A percentile compares a stretch with the other conserved stretches of the same genome.
Evolutionary conservation across 2,797 vertebrate genomes (phyloP).

Genomic region (Acanthurus leucopareius): DNA sequence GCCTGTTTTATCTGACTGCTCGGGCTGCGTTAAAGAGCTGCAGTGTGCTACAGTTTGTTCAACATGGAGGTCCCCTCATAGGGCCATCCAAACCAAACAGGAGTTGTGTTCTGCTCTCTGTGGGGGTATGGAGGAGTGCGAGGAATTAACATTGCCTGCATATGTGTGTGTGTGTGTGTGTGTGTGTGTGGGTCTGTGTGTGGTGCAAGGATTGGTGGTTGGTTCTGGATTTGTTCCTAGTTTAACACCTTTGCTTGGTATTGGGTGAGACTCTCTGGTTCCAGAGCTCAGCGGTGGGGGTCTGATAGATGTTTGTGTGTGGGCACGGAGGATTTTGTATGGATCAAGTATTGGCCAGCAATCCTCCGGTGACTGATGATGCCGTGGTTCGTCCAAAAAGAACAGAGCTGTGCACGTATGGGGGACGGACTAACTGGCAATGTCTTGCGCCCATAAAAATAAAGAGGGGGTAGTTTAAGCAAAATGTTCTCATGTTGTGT

Average conservation of each 20-base stretch:
- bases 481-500: slow-evolving; percentile 46
- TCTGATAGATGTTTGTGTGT: slow-evolving; percentile 59
- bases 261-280: slow-evolving; percentile 61
- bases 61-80: slow-evolving; percentile 77
- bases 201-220: slow-evolving; percentile 58
- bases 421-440: slow-evolving; percentile 36
- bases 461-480: slow-evolving; percentile 41
- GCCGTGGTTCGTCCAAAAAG: slow-evolving; percentile 44
- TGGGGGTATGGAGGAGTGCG: slow-evolving; percentile 63
- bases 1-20: slow-evolving; percentile 48
- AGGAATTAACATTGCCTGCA: slow-evolving; percentile 68
- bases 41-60: slow-evolving; percentile 73
- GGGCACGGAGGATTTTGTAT: slow-evolving; percentile 34
- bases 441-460: slow-evolving; percentile 52
- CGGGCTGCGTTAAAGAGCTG: slow-evolving; percentile 58
- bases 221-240: slow-evolving; percentile 78
- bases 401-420: slow-evolving; percentile 29
- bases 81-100: slow-evolving; percentile 81
- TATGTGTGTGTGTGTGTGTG: slow-evolving; percentile 18
- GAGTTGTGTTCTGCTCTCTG: slow-evolving; percentile 71
- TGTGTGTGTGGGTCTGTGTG: slow-evolving; percentile 66
- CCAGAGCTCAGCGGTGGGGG: slow-evolving; percentile 51
- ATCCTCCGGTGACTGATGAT: slow-evolving; percentile 33
- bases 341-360: slow-evolving; percentile 42
- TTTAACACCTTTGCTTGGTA: slow-evolving; percentile 79